A percentile compares a stretch with the other conserved stretches of the same genome.
Conservation (phyloP, 2,888 invertebrate species). For the Apomyelois bistriatella region DNA sequence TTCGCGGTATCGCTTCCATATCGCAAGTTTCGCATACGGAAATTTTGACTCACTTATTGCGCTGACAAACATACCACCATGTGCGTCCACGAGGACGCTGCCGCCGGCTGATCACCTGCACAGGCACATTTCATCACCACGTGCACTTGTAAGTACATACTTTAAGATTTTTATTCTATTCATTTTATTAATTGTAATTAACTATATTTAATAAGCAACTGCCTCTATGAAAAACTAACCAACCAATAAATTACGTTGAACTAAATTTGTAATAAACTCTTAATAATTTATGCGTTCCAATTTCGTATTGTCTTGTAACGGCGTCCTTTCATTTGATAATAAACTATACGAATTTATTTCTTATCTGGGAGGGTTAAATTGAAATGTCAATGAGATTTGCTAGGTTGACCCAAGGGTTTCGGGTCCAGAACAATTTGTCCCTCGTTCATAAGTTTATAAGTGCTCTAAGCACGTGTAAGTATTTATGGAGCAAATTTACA, state of each 20-base stretch:
- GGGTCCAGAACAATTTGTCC: background rate
- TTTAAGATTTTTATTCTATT: constrained; percentile 18
- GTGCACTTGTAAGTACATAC: constrained; percentile 61
- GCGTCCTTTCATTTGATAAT: background rate
- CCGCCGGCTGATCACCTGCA: constrained; percentile 53
- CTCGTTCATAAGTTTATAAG: constrained; percentile 2
- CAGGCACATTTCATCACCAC: constrained; percentile 40
- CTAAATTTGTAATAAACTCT: background rate
- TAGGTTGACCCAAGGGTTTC: constrained; percentile 5
- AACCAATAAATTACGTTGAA: background rate
- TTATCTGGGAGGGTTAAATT: background rate
- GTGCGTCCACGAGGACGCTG: constrained; percentile 52
- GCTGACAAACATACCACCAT: constrained; percentile 35
- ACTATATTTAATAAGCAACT: constrained; percentile 14
- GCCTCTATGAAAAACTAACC: constrained; percentile 18
- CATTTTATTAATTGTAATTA: constrained; percentile 20
- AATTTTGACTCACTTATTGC: constrained; percentile 15
- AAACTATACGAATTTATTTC: constrained; percentile 2
- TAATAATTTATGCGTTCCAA: background rate
- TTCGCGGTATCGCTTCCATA: constrained; percentile 30
- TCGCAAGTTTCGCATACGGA: constrained; percentile 18
- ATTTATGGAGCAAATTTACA: background rate
- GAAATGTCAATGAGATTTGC: constrained; percentile 9
- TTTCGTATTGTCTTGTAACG: background rate
- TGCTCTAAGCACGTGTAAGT: too few relatives aligned